Conservation (phyloP, 2,888 invertebrate species). For the Pimpla rufipes region DNA sequence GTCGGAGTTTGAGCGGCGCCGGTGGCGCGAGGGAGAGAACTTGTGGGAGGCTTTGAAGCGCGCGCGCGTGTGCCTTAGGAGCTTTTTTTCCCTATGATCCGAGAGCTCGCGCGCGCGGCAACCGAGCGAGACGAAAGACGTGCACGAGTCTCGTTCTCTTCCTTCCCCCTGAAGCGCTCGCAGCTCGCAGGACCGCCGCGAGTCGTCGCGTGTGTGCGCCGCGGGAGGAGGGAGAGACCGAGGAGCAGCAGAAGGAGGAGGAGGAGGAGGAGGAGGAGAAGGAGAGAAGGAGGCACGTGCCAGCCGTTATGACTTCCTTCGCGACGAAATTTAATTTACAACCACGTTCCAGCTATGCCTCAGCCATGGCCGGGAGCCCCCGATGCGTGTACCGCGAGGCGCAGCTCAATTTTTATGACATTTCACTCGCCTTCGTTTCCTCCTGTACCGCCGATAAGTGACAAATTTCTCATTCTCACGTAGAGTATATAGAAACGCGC, state of each 20-base stretch:
- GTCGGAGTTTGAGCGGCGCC: background rate
- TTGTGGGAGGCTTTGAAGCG: conserved; percentile 55
- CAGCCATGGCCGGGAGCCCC: too few species aligned
- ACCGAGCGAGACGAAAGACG: conserved; percentile 59
- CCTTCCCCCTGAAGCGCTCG: conserved; percentile 9
- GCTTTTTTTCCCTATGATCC: conserved; percentile 63
- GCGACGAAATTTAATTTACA: conserved; percentile 79
- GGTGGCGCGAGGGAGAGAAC: conserved; percentile 39
- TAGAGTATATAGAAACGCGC: too few species aligned
- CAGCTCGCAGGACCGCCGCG: conserved; percentile 37
- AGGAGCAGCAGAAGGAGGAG: too few species aligned
- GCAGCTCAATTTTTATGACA: conserved; percentile 38
- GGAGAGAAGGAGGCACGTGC: conserved; percentile 75
- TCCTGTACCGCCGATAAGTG: too few species aligned
- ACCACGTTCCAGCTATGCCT: conserved; percentile 70
- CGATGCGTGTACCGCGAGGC: too few species aligned
- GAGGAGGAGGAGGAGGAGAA: background rate
- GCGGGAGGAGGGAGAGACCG: background rate
- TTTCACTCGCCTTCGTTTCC: conserved; percentile 16
- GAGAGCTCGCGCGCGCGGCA: too few species aligned
- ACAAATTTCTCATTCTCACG: too few species aligned
- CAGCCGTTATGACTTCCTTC: conserved; percentile 79
- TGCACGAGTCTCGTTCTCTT: conserved; percentile 4
- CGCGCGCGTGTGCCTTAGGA: conserved; percentile 44
- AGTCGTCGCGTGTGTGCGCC: conserved; percentile 42